Conservation (phyloP, 2,888 invertebrate species). For the Leptinotarsa peninsularis region DNA sequence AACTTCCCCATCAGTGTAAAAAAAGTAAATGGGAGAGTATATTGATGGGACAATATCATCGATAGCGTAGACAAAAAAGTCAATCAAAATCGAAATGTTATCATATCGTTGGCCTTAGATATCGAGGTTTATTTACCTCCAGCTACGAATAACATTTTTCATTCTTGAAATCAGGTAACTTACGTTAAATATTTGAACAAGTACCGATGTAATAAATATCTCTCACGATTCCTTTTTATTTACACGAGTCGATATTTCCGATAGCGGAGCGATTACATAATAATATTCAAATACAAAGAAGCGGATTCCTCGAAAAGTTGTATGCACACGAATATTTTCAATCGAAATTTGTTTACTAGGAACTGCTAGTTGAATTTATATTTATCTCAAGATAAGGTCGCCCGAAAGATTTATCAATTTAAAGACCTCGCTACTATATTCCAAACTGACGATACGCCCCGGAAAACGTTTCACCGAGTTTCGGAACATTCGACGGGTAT, state of each 20-base stretch:
- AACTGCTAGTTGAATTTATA: too few species aligned
- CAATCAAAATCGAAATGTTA: background rate
- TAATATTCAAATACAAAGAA: background rate
- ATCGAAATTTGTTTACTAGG: background rate
- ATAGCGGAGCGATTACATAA: conserved; percentile 4
- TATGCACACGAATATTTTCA: background rate
- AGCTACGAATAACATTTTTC: background rate
- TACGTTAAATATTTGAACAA: conserved; percentile 5
- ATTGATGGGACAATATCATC: too few species aligned
- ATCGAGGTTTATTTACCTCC: background rate
- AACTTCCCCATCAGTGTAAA: too few species aligned
- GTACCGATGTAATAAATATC: conserved; percentile 8
- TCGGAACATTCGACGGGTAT: too few species aligned
- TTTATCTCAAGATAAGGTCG: too few species aligned
- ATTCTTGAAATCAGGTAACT: conserved; percentile 4
- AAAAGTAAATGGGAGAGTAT: too few species aligned
- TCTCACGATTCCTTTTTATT: conserved; percentile 12
- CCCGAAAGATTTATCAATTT: too few species aligned
- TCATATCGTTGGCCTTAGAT: background rate
- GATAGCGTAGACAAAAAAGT: background rate
- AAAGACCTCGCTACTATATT: too few species aligned
- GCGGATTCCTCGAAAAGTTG: background rate
- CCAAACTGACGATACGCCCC: too few species aligned
- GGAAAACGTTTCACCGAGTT: too few species aligned
- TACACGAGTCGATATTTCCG: conserved; percentile 15